Percentiles rank a stretch among this genome's conserved stretches.
Conservation (phyloP, 2,113 vertebrate species). For the Copsychus sechellarum region DNA sequence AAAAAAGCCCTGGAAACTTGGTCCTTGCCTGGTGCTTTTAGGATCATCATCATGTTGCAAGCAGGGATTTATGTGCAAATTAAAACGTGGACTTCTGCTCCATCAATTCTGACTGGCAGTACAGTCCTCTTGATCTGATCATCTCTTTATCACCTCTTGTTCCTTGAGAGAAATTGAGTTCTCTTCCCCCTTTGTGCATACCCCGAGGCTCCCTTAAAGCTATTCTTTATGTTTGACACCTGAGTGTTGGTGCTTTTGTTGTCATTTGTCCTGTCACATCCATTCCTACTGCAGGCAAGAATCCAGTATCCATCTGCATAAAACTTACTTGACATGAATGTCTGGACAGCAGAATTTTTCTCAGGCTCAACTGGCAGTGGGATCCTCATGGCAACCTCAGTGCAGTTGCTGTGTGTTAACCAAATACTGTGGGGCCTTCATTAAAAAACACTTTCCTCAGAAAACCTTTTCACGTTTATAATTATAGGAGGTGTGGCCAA, state of each 20-base stretch:
- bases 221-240: constrained; percentile 28
- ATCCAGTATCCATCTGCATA: not conserved
- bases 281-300: not conserved
- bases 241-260: not conserved
- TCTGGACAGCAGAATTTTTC: constrained; percentile 13
- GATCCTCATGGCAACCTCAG: not conserved
- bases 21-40: not conserved
- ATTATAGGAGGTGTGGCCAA: constrained; percentile 62
- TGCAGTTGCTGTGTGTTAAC: not conserved
- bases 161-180: not conserved
- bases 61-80: not conserved
- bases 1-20: not conserved
- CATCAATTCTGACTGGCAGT: not conserved
- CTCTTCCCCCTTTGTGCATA: not conserved
- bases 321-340: not conserved
- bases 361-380: not conserved
- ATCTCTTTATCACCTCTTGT: not conserved
- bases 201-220: constrained; percentile 28
- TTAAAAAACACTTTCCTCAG: constrained; percentile 26
- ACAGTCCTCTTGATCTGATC: not conserved
- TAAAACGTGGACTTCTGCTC: not conserved
- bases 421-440: not conserved
- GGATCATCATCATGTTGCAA: not conserved
- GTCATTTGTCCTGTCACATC: constrained; percentile 23
- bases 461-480: constrained; percentile 58